These are phyloP conservation scores for Platypus cylindrus DNA, from an alignment of 2,888 invertebrate species.

Conservation along the genomic window DNA sequence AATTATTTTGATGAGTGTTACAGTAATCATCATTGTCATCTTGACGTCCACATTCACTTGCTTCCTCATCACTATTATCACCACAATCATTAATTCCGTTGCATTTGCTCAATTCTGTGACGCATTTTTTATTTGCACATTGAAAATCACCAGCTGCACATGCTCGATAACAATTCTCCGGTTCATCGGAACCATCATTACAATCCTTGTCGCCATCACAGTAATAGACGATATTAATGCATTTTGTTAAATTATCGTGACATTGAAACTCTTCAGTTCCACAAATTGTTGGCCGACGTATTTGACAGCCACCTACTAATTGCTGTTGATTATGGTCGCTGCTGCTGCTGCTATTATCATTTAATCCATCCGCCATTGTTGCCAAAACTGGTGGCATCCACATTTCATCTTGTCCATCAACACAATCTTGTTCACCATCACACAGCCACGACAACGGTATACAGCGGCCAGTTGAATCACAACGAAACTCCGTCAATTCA, in stretches of 20 bases:
- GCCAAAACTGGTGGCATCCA: too few species aligned
- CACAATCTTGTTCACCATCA: slow-evolving; percentile 54
- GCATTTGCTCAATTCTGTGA: slow-evolving; percentile 51
- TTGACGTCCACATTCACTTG: slow-evolving; percentile 29
- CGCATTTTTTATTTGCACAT: slow-evolving; percentile 53
- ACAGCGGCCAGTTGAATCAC: slow-evolving; percentile 51
- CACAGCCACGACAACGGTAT: slow-evolving; percentile 59
- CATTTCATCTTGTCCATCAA: slow-evolving; percentile 52
- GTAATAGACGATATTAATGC: slow-evolving; percentile 44
- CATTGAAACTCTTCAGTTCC: slow-evolving; percentile 38
- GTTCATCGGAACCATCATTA: slow-evolving; percentile 60
- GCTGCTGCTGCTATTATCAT: too few species aligned
- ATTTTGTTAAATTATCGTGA: slow-evolving; percentile 38
- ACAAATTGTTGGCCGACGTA: slow-evolving; percentile 26
- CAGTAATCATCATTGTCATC: slow-evolving; percentile 17
- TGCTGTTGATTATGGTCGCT: too few species aligned
- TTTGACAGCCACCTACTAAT: slow-evolving; percentile 20
- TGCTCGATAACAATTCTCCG: slow-evolving; percentile 36
- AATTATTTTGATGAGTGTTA: not conserved
- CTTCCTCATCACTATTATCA: slow-evolving; percentile 55
- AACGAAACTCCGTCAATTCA: slow-evolving; percentile 38
- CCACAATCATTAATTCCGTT: slow-evolving; percentile 59
- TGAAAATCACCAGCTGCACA: slow-evolving; percentile 38
- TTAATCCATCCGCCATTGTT: too few species aligned
- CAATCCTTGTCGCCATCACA: slow-evolving; percentile 60